These are phyloP conservation scores for Cardiocondyla obscurior DNA, from an alignment of 1,140 invertebrate genomes.

Conservation along the genomic window DNA sequence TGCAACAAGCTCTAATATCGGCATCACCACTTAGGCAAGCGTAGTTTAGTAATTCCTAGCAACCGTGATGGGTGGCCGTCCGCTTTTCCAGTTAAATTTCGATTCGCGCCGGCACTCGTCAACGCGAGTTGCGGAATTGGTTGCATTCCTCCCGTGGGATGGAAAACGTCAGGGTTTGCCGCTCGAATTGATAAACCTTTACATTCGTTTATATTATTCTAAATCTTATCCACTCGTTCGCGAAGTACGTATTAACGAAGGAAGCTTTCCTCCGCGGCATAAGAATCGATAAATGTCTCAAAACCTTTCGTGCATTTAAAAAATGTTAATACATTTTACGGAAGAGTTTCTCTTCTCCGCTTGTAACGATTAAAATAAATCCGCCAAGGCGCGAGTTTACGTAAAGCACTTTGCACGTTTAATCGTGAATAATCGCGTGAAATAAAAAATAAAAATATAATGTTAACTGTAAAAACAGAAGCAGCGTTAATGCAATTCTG, in stretches of 20 bases:
- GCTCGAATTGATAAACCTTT: neutral
- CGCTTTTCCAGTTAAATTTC: slow-evolving; percentile 46
- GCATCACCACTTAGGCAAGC: neutral
- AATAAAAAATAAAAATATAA: neutral
- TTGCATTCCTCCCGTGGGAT: slow-evolving; percentile 20
- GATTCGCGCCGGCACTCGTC: neutral
- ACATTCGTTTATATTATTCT: neutral
- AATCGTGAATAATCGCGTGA: neutral
- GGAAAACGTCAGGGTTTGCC: neutral
- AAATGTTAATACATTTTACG: too few relatives aligned
- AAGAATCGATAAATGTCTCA: neutral
- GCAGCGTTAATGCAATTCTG: neutral
- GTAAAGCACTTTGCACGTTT: neutral
- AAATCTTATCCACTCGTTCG: slow-evolving; percentile 27
- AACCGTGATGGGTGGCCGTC: neutral
- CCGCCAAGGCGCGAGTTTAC: neutral
- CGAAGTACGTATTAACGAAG: too few relatives aligned
- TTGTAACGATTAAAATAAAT: neutral
- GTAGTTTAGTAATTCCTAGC: slow-evolving; percentile 37
- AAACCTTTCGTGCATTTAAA: neutral
- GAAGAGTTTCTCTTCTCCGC: slow-evolving; percentile 4
- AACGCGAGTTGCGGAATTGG: slow-evolving; percentile 33
- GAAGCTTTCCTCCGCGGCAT: too few relatives aligned
- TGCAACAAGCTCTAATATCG: slow-evolving; percentile 19
- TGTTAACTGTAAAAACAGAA: neutral